These are phyloP conservation scores for Daboia siamensis DNA, from an alignment of 2,113 vertebrate species.

Conservation along the genomic window DNA sequence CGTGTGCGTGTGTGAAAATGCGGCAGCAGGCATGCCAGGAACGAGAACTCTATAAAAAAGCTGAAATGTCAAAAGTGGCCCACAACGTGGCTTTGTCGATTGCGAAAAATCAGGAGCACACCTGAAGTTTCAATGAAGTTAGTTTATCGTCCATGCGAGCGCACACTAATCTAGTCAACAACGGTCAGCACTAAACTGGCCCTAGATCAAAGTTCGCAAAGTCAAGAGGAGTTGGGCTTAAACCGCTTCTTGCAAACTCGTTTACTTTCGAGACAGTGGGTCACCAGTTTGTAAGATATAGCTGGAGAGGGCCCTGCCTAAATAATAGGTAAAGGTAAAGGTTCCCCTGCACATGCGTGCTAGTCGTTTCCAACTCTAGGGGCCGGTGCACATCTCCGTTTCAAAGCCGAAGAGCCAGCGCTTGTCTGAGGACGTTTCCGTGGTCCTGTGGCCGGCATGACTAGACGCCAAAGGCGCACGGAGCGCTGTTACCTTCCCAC, in stretches of 20 bases:
- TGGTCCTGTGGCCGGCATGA: too few relatives aligned
- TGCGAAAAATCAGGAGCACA: background rate
- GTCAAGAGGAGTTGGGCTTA: background rate
- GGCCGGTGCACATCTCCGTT: too few relatives aligned
- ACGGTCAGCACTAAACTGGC: background rate
- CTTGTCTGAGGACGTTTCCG: too few relatives aligned
- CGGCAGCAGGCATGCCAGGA: too few relatives aligned
- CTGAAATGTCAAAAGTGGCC: background rate
- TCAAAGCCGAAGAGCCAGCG: too few relatives aligned
- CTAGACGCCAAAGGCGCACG: too few relatives aligned
- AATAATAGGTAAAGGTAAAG: background rate
- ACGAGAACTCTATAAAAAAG: background rate
- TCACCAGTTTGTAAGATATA: background rate
- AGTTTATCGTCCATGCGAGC: background rate
- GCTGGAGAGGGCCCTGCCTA: background rate
- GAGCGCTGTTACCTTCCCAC: too few relatives aligned
- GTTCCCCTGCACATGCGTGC: too few relatives aligned
- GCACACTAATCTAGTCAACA: background rate
- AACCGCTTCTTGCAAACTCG: background rate
- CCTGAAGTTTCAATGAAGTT: too few relatives aligned
- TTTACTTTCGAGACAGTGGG: background rate
- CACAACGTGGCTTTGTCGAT: background rate
- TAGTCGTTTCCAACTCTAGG: too few relatives aligned
- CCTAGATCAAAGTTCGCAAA: background rate
- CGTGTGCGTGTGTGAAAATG: background rate